phyloP scores from a whole-genome alignment of 2,797 vertebrate genomes.

The Todus mexicanus region DNA sequence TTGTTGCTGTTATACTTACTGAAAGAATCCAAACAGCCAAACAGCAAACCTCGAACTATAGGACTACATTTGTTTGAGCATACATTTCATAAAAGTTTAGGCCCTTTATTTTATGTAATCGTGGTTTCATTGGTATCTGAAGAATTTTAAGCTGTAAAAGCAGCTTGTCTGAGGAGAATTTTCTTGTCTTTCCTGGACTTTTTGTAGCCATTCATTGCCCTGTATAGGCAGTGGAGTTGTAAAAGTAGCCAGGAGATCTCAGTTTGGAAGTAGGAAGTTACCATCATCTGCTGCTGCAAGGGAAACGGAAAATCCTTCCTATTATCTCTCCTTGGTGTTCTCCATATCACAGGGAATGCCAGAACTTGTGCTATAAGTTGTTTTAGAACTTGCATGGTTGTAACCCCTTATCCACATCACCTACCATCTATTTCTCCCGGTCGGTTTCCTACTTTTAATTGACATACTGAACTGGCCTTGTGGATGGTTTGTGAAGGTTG shows the following conservation, averaged over 20 bases:
- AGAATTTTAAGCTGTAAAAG: not conserved
- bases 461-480: not conserved
- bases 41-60: not conserved
- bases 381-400: not conserved
- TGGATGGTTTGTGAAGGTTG: not conserved
- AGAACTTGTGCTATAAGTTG: too few species aligned
- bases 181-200: not conserved
- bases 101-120: not conserved
- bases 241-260: not conserved
- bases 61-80: not conserved
- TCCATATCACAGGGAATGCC: not conserved
- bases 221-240: not conserved
- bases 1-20: too few species aligned
- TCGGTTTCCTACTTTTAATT: not conserved
- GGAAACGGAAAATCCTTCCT: not conserved
- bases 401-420: not conserved
- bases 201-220: not conserved
- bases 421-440: not conserved
- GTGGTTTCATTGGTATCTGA: not conserved
- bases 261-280: not conserved
- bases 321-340: not conserved
- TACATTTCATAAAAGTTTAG: not conserved
- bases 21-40: too few species aligned
- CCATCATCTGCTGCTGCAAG: not conserved
- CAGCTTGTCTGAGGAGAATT: too few species aligned